phyloP scores from a whole-genome alignment of 2,888 invertebrate genomes.

The Archips crataeganus region DNA sequence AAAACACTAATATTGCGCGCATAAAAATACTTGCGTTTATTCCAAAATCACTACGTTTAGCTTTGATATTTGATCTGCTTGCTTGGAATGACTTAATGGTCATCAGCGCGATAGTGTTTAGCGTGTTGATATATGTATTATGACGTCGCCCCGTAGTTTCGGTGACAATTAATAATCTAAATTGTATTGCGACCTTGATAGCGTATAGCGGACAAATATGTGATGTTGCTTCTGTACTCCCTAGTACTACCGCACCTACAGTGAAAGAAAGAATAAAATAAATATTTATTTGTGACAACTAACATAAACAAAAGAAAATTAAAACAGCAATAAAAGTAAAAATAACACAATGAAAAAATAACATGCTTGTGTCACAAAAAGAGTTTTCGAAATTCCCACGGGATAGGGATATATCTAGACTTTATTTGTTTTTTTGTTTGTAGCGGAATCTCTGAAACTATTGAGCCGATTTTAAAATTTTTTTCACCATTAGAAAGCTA shows the following conservation, averaged over 20 bases:
- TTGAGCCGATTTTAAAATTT: no score
- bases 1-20: constrained; percentile 12
- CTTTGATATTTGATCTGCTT: constrained; percentile 3
- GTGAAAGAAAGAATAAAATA: no score
- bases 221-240: constrained; percentile 49
- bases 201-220: constrained; percentile 56
- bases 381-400: no score
- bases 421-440: no score
- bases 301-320: no score
- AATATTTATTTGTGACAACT: no score
- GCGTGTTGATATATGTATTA: constrained; percentile 21
- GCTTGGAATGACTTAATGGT: constrained; percentile 18
- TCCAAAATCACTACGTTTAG: constrained; percentile 1
- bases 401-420: no score
- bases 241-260: constrained; percentile 1
- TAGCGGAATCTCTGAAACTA: no score
- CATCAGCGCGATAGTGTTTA: constrained; percentile 2
- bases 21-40: constrained; percentile 14
- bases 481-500: no score
- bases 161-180: constrained; percentile 66
- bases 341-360: no score
- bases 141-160: constrained; percentile 44
- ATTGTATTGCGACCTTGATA: constrained; percentile 66
- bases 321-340: no score
- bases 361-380: no score